Evolutionary conservation across 92 coral and sea anemone species (phyloP), one percentile per base, ranked within the genome.

Genomic region (Virgularia gustaviana): DNA sequence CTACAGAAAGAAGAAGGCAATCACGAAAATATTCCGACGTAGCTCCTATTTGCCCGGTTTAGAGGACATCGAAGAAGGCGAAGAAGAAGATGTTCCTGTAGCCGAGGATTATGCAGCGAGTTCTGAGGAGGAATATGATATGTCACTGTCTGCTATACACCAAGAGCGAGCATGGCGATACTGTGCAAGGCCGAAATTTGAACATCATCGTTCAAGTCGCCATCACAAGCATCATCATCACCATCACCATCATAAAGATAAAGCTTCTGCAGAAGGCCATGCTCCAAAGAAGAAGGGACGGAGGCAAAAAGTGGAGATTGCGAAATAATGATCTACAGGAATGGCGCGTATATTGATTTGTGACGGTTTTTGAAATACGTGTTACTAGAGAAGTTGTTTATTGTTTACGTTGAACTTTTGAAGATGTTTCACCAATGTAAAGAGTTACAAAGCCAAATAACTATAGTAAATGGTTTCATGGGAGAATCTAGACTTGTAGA

Each of bases 41-140:
- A 73, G 78, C 56, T 63, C 63, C 18, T 79, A 86, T 68, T 80
- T 80, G 42, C 96, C 96, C 13, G 62, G 86, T 57, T 85, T 89
- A n/a, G 96, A 89, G 86, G 87, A 86, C 85, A 89, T 89, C 76
- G 88, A 89, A 49, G 96, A 89, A 58, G 77, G 78, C 61, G 86
- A 86, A 70, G 90, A 81, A 41, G 72, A 85, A 63, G 87, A n/a
- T n/a, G 18, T 47, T 25, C 4, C 67, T 13, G 73, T 77, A 19
- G 73, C 84, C 16, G 81, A 68, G 7, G 73, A 82, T 16, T 35
- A 72, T 64, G 45, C 13, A 20, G 70, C 32, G 36, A 53, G 64
- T 24, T 73, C 75, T 28, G 89, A 70, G 19, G 89, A 55, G 57
- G 79, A 81, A 63, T 74, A 77, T 54, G 96, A 87, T 73, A n/a